Evolutionary conservation across 2,113 vertebrate species (phyloP), one percentile per base, ranked within the genome.

Genomic region (Anthoscopus minutus): DNA sequence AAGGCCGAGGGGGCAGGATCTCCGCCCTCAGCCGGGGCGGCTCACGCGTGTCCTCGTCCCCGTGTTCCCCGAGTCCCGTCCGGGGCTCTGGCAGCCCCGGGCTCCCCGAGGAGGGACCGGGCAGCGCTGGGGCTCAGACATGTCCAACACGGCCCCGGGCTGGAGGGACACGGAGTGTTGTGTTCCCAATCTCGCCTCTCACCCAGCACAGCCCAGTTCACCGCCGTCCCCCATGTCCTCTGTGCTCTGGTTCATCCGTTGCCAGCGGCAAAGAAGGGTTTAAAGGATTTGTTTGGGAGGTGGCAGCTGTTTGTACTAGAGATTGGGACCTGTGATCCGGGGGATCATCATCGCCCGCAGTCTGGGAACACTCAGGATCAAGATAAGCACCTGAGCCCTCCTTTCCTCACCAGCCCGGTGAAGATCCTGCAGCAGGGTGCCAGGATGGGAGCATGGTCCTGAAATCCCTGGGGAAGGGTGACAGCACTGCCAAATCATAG

Each of bases 141-240:
- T 3, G 9, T 20, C 69, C 42, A 1, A 1, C n/a, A 4, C 3
- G 1, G 10, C 30, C 23, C 25, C 4, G 4, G 50, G 64, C n/a
- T 6, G 77, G 23, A 38, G 27, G 28, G 51, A 44, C 77, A 20
- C 5, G 60, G 60, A n/a, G 15, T 9, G 3, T 8, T 60, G 48
- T 56, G 79, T 62, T 56, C 40, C 62, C 79, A 14, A 56, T 37
- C 2, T 77, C 48, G 70, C 71, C 56, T 74, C 45, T 74, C 86
- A 89, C 60, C 85, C 57, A 65, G 86, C 70, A 22, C 61, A 35
- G 87, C 87, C 62, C 70, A 27, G 48, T 54, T 69, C 79, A 13
- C 14, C 79, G 16, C 54, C 9, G n/a, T 45, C 87, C 79, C 70
- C 51, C 60, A 1, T 17, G 86, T 42, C 77, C 86, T 66, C 60